Base-by-base conservation (phyloP, 2,113 vertebrate genomes). In the Sylvilagus bachmani region DNA sequence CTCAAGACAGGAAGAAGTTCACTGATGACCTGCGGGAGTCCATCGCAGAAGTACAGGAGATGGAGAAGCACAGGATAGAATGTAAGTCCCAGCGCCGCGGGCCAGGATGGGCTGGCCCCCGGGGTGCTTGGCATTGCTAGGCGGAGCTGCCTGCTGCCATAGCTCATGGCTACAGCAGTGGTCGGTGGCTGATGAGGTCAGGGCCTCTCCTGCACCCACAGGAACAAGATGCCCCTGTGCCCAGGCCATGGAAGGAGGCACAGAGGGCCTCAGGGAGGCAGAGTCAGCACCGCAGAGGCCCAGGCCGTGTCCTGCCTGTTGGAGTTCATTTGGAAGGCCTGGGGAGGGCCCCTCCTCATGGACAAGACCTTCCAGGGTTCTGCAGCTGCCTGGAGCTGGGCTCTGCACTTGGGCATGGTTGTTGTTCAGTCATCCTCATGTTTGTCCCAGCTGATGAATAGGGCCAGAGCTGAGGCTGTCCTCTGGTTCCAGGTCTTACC, bases 21-120 rank as follows among this genome's bases (percentile, higher is more conserved):
- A 99, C 99, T 0, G 99, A 99, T 22, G 99, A 99, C 96, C 98
- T 99, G 92, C 98, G 99, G 94, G 99, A 99, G 92, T 99, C 99
- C 8, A 98, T 99, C 16, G 99, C 99, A 1, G 99, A 99, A 96
- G 99, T 99, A 84, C 99, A 99, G 97, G 99, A 99, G 98, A 99
- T 99, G 99, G 99, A 99, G 98, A 99, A 99, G 97, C 99, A 99
- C 98, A 98, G 99, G 96, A 99, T 99, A 98, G 99, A 99, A 97
- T 99, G 99, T 99, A 95, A 99, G 99, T 97, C 97, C 84, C 95
- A 96, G 95, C 90, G 96, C 97, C 85, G 82, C 94, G 90, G 2
- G 86, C 2, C 16, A 29, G 31, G 27, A n/a, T 31, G 27, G 12
- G n/a, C 83, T 6, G 21, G 19, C 25, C 13, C 67, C 17, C 13